Evolutionary conservation across 2,113 vertebrate genomes (phyloP), one percentile per base, ranked within the genome.

Genomic region (Rhabdornis inornatus): DNA sequence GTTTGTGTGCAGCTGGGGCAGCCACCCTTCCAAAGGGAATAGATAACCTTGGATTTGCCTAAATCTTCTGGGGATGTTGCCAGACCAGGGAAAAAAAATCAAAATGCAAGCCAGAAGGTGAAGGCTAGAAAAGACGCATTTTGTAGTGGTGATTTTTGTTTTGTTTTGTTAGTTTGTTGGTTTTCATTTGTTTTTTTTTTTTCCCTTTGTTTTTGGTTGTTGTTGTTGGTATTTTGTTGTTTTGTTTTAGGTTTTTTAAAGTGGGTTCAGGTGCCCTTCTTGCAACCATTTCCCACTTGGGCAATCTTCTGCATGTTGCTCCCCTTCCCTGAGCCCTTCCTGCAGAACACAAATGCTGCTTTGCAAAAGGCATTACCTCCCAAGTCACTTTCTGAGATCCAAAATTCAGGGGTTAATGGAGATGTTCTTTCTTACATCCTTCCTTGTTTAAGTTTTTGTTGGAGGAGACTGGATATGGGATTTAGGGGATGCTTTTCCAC

Each of bases 1-100:
- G 30, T 57, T 66, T 33, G 39, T 77, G 55, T 7, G 12, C 45
- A 53, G 35, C 50, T 40, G 55, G 7, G 30, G 25, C 50, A 70
- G 27, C 65, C 0, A 4, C 45, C 45, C 20, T 56, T 47, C 33
- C 8, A 10, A 12, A 33, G 49, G 57, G 39, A 66, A 57, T 18
- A 66, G 44, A 52, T 6, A 49, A 71, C 24, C n/a, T 65, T 76
- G 57, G 72, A 35, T 92, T 87, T 87, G n/a, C 16, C 33, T 52
- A 27, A 42, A 0, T 0, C 12, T 9, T 4, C 0, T 2, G 30
- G 6, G 40, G 17, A 15, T 0, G 0, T 12, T 86, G 50, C 66
- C 56, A 65, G 33, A 30, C 24, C 8, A 10, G n/a, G 35, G 15
- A 3, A 33, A 42, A 49, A 59, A 47, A 64, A 47, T 11, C 15